Conservation (phyloP, 2,888 invertebrate species). For the Catotricha subobsoleta region DNA sequence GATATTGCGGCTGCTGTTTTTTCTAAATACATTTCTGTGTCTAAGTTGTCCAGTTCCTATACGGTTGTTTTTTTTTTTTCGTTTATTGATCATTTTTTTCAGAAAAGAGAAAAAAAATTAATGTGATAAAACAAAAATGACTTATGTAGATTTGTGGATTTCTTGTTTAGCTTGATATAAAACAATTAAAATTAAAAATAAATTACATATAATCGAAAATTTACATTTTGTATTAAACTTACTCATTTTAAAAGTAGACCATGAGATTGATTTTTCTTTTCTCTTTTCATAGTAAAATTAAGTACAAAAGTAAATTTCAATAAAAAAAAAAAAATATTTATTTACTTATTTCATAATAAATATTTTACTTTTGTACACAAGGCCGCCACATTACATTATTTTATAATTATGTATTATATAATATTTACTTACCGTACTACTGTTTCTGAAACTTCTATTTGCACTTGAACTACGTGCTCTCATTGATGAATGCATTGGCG, state of each 20-base stretch:
- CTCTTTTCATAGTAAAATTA: too few species aligned
- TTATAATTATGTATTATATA: not conserved
- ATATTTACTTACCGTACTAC: conserved; percentile 8
- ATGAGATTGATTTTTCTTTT: too few species aligned
- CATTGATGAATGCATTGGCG: conserved; percentile 49
- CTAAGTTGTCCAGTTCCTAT: conserved; percentile 13
- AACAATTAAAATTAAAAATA: too few species aligned
- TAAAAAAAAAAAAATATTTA: not conserved
- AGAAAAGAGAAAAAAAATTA: not conserved
- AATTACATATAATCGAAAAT: too few species aligned
- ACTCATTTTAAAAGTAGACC: too few species aligned
- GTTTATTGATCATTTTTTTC: too few species aligned
- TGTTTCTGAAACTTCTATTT: conserved; percentile 20
- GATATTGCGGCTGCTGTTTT: conserved; percentile 32
- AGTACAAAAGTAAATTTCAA: conserved; percentile 6
- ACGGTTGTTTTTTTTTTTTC: too few species aligned
- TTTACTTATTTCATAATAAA: too few species aligned
- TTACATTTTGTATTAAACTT: too few species aligned
- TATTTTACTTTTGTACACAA: too few species aligned
- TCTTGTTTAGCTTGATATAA: too few species aligned
- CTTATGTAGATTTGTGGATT: too few species aligned
- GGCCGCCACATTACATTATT: not conserved
- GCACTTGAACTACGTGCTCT: conserved; percentile 31
- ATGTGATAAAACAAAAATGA: not conserved
- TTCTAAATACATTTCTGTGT: conserved; percentile 37